phyloP scores from a whole-genome alignment of 1,140 invertebrate species.

The Plodia interpunctella region DNA sequence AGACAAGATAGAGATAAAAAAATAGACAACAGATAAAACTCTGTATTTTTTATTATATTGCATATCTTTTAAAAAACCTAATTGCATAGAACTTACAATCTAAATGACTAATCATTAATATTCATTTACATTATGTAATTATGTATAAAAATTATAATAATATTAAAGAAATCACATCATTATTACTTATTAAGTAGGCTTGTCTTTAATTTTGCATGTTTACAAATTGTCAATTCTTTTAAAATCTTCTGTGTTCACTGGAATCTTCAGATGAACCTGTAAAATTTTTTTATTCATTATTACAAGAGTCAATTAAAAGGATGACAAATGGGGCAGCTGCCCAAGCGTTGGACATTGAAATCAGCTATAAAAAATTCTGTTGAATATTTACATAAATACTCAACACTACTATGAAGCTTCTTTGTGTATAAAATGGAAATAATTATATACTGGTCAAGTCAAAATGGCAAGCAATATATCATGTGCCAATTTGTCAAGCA shows the following conservation, averaged over 20 bases:
- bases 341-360: too few species aligned
- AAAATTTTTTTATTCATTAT: too few species aligned
- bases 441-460: too few species aligned
- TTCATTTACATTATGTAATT: slow-evolving; percentile 40
- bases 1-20: slow-evolving; percentile 6
- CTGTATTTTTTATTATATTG: slow-evolving; percentile 47
- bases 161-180: slow-evolving; percentile 55
- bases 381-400: too few species aligned
- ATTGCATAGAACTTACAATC: slow-evolving; percentile 38
- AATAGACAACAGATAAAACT: slow-evolving; percentile 27
- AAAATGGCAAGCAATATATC: too few species aligned
- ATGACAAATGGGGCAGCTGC: too few species aligned
- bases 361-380: too few species aligned
- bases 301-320: too few species aligned
- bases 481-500: too few species aligned
- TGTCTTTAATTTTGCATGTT: slow-evolving; percentile 8
- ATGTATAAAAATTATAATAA: slow-evolving; percentile 43
- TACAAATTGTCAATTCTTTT: slow-evolving; percentile 12
- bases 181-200: slow-evolving; percentile 29
- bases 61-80: slow-evolving; percentile 38
- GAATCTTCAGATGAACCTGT: slow-evolving; percentile 71
- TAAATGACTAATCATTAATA: slow-evolving; percentile 67
- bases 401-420: too few species aligned
- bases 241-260: slow-evolving; percentile 61
- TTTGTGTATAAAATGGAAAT: too few species aligned